A percentile compares a stretch with the other conserved stretches of the same genome.
phyloP scores from a whole-genome alignment of 2,888 invertebrate genomes.

The Anagyrus pseudococci region DNA sequence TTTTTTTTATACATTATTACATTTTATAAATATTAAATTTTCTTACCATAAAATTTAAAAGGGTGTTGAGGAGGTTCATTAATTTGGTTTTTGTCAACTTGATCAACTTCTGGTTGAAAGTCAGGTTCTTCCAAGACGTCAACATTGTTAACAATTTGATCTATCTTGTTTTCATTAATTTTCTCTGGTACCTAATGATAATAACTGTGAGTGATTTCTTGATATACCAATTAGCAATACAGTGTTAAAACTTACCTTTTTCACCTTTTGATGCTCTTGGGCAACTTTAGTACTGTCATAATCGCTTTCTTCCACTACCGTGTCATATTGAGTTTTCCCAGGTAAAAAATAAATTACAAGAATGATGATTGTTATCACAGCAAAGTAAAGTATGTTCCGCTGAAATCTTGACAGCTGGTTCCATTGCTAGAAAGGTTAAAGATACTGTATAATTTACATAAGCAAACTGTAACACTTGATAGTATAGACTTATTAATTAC shows the following conservation, averaged over 20 bases:
- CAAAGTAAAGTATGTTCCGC: constrained; percentile 76
- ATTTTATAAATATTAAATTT: constrained; percentile 1
- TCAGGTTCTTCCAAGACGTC: constrained; percentile 64
- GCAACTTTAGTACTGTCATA: constrained; percentile 48
- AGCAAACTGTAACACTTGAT: not conserved
- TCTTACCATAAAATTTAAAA: constrained; percentile 53
- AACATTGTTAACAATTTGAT: constrained; percentile 43
- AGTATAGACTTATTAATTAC: not conserved
- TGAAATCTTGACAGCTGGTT: constrained; percentile 85
- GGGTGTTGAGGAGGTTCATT: constrained; percentile 57
- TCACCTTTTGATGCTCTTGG: constrained; percentile 47
- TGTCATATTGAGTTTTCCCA: constrained; percentile 55
- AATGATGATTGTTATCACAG: constrained; percentile 66
- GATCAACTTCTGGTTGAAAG: constrained; percentile 57
- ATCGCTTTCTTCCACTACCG: constrained; percentile 54
- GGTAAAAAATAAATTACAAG: constrained; percentile 70
- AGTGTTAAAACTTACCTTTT: constrained; percentile 41
- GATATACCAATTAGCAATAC: constrained; percentile 1
- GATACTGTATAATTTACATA: not conserved
- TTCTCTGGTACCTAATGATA: constrained; percentile 49
- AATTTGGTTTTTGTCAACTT: constrained; percentile 57
- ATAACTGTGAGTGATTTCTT: no score
- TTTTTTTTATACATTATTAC: not conserved
- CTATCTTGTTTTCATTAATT: constrained; percentile 54
- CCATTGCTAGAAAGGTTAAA: constrained; percentile 74